Conservation (phyloP, 2,888 invertebrate genomes). For the Colostygia pectinataria region DNA sequence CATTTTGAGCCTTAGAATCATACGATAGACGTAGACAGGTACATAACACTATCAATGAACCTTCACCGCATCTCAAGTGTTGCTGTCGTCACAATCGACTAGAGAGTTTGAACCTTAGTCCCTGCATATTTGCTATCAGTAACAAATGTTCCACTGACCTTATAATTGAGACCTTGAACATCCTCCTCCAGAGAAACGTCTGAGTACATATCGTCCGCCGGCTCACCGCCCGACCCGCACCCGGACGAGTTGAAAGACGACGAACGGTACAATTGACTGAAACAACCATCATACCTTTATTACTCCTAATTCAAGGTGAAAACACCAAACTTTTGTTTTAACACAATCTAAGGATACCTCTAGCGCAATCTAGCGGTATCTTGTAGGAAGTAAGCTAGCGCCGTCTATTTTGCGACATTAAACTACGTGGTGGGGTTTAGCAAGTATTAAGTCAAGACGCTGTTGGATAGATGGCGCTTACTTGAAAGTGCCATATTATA, state of each 20-base stretch:
- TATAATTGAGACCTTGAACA: slow-evolving; percentile 96
- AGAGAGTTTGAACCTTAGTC: no score
- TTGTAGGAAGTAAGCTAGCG: slow-evolving; percentile 33
- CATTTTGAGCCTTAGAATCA: no score
- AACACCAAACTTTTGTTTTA: slow-evolving; percentile 9
- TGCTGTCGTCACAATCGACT: no score
- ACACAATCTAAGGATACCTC: neutral
- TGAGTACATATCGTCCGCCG: slow-evolving; percentile 97
- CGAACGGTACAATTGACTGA: slow-evolving; percentile 94
- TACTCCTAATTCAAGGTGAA: slow-evolving; percentile 25
- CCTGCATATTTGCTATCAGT: neutral
- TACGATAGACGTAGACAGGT: no score
- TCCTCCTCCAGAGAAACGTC: slow-evolving; percentile 96
- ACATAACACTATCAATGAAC: no score
- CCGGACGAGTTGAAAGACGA: slow-evolving; percentile 97
- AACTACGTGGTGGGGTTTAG: slow-evolving; percentile 1
- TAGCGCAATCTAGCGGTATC: slow-evolving; percentile 18
- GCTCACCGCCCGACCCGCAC: slow-evolving; percentile 95
- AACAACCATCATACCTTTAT: slow-evolving; percentile 52
- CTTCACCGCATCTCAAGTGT: no score
- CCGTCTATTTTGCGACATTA: slow-evolving; percentile 42
- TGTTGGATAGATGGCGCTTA: slow-evolving; percentile 8
- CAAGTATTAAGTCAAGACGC: neutral
- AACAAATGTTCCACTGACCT: slow-evolving; percentile 82
- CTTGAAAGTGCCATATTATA: neutral